These are phyloP conservation scores for Diplodus sargus DNA, from an alignment of 2,797 vertebrate genomes.

Conservation along the genomic window DNA sequence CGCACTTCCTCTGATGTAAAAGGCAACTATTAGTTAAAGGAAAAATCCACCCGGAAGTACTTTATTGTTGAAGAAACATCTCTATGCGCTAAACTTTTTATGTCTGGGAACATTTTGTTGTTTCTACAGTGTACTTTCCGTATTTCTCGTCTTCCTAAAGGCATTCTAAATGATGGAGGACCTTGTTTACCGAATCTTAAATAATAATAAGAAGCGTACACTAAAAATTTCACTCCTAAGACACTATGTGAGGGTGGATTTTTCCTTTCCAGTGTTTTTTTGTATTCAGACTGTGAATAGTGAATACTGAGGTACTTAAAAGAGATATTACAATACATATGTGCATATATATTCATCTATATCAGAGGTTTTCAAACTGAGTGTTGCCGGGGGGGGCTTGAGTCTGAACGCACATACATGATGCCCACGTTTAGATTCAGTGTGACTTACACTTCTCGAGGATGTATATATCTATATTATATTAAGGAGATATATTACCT, in stretches of 20 bases:
- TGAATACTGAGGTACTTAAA: conserved; percentile 38
- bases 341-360: conserved; percentile 46
- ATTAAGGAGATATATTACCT: not conserved
- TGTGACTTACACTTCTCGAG: not conserved
- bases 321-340: conserved; percentile 15
- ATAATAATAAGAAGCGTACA: not conserved
- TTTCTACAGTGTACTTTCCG: not conserved
- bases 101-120: not conserved
- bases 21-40: conserved; percentile 33
- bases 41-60: conserved; percentile 32
- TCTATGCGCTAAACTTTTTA: not conserved
- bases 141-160: not conserved
- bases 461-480: not conserved
- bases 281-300: conserved; percentile 67
- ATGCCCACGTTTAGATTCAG: not conserved
- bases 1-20: conserved; percentile 37
- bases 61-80: not conserved
- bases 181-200: not conserved
- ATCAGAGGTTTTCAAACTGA: not conserved
- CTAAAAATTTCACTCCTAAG: not conserved
- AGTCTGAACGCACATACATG: not conserved
- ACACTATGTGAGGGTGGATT: conserved; percentile 14
- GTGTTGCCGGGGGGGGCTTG: too few relatives aligned
- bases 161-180: not conserved
- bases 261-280: conserved; percentile 29